Conservation (phyloP, 2,113 vertebrate species). For the Vanacampus margaritifer region DNA sequence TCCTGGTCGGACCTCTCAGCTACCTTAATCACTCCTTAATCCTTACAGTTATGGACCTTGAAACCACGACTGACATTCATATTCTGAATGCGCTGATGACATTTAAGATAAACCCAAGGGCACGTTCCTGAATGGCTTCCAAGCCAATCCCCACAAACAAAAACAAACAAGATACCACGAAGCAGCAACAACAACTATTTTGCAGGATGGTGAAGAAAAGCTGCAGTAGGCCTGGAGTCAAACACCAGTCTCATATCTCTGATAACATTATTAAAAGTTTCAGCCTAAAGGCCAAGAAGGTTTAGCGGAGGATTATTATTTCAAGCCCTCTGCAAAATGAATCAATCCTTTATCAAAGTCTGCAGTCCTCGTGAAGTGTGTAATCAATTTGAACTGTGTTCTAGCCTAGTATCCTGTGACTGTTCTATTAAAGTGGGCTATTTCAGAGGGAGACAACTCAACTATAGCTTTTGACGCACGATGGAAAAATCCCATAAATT, state of each 20-base stretch:
- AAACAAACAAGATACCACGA: slow-evolving; percentile 54
- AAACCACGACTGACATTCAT: slow-evolving; percentile 33
- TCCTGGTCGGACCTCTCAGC: not conserved
- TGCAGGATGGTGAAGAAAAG: slow-evolving; percentile 29
- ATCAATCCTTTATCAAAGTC: slow-evolving; percentile 76
- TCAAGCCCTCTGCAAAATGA: slow-evolving; percentile 72
- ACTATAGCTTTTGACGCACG: slow-evolving; percentile 57
- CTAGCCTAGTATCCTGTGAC: slow-evolving; percentile 64
- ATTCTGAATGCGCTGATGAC: slow-evolving; percentile 36
- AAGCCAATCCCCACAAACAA: slow-evolving; percentile 54
- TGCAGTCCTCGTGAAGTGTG: slow-evolving; percentile 65
- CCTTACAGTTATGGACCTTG: slow-evolving; percentile 16
- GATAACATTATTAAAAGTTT: slow-evolving; percentile 74
- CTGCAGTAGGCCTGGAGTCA: slow-evolving; percentile 43
- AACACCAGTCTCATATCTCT: slow-evolving; percentile 67
- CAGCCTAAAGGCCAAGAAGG: slow-evolving; percentile 58
- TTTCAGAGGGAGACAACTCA: slow-evolving; percentile 64
- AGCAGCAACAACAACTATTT: slow-evolving; percentile 38
- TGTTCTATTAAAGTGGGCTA: slow-evolving; percentile 71
- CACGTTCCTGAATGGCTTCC: slow-evolving; percentile 52
- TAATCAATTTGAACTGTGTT: slow-evolving; percentile 76
- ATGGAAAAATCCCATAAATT: slow-evolving; percentile 55
- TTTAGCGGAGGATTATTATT: slow-evolving; percentile 76
- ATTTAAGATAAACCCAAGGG: slow-evolving; percentile 68
- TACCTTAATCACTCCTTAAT: not conserved